Base-by-base conservation (phyloP, 92 coral and sea anemone genomes). In the Micromussa lordhowensis region DNA sequence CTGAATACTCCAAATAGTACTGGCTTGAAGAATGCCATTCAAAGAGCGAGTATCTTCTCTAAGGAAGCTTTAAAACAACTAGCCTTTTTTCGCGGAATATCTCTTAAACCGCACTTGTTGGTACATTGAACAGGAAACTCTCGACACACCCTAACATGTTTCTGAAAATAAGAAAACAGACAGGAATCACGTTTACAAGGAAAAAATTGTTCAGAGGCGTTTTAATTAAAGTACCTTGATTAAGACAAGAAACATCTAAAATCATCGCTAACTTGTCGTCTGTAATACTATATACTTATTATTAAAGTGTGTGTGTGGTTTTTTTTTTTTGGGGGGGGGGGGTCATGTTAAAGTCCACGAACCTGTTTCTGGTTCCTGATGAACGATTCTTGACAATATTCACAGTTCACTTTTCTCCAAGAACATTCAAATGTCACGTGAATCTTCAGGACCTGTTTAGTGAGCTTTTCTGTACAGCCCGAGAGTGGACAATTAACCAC, bases 381-480 rank as follows among this genome's bases (percentile, higher is more conserved):
- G n/a, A 86, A 51, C 18, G 87, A 24, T 61, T 61, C 92, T 68
- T 81, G 81, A 82, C 96, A 93, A 85, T 91, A 70, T 59, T 87
- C 81, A 19, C 96, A 93, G 31, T 76, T 69, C 26, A 89, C 78
- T 54, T 74, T 35, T 21, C 96, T 85, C 86, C 90, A 91, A 21
- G 88, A 73, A 82, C 96, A 93, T 31, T 86, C 88, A 24, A 82
- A 84, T 58, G 80, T 26, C 58, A 85, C 88, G 87, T 93, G 96
- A 38, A 54, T 87, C 24, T 85, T 87, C n/a, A 93, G 78, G 73
- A 86, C 78, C 71, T 82, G 88, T 35, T 88, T 83, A 49, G 63
- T 88, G 40, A 93, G 68, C 57, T 79, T 85, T 29, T 82, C 91
- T 8, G 38, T 81, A 59, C 96, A 93, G 38, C 89, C 89, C 53